Percentiles rank a stretch among this genome's conserved stretches.
Evolutionary conservation across 2,888 invertebrate genomes (phyloP).

Genomic region (Cynaeus angustus): DNA sequence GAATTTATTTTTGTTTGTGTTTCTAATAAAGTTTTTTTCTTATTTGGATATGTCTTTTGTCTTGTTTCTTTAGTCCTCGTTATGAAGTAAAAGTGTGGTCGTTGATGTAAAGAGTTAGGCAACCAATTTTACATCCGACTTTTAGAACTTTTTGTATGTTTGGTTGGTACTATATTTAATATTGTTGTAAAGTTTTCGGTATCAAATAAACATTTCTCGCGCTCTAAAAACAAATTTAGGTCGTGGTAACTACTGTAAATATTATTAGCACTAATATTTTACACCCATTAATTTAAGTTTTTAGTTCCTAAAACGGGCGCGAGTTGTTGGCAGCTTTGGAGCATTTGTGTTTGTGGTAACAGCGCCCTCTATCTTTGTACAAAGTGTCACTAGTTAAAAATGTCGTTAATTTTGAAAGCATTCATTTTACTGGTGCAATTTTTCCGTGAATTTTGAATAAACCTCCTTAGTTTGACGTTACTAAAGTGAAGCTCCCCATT

Average conservation of each 20-base stretch:
- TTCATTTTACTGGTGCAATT: neutral
- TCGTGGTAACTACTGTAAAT: too few relatives aligned
- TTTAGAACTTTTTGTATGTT: neutral
- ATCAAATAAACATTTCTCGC: too few relatives aligned
- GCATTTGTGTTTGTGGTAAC: slow-evolving; percentile 20
- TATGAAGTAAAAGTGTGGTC: too few relatives aligned
- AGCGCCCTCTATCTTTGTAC: slow-evolving; percentile 25
- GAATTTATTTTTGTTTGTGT: slow-evolving; percentile 37
- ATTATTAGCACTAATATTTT: too few relatives aligned
- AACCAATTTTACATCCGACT: too few relatives aligned
- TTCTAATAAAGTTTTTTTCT: slow-evolving; percentile 34
- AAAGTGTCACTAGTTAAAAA: slow-evolving; percentile 38
- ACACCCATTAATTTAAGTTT: too few relatives aligned
- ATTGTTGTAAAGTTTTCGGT: too few relatives aligned
- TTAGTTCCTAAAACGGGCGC: too few relatives aligned
- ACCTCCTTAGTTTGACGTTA: neutral
- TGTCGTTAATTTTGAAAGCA: slow-evolving; percentile 47
- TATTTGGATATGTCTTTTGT: neutral
- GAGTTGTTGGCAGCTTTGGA: slow-evolving; percentile 19
- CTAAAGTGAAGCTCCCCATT: neutral
- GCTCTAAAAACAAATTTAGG: too few relatives aligned
- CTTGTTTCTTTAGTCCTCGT: too few relatives aligned
- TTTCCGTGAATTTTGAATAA: slow-evolving; percentile 31
- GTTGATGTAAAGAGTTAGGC: too few relatives aligned
- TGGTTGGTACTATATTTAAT: too few relatives aligned